Conservation (phyloP, 2,113 vertebrate genomes). For the Lagopus leucura region DNA sequence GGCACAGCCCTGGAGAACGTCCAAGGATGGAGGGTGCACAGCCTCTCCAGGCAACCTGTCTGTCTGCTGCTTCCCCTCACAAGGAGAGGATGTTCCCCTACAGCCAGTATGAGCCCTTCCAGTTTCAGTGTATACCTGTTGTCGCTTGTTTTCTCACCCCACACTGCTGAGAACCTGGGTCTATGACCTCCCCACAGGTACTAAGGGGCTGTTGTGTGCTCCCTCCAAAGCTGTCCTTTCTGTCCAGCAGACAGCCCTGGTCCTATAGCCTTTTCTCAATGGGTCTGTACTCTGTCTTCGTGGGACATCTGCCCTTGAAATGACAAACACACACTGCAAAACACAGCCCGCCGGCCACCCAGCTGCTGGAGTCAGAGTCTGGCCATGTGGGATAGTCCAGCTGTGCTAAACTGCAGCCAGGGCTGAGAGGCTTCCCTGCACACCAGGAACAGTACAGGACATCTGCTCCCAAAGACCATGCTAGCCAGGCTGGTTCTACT, state of each 20-base stretch:
- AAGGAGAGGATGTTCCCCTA: background rate
- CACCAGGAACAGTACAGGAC: background rate
- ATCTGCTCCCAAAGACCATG: slow-evolving; percentile 27
- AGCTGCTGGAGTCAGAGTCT: slow-evolving; percentile 13
- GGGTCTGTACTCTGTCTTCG: background rate
- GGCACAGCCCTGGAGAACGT: background rate
- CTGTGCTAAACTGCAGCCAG: slow-evolving; percentile 1
- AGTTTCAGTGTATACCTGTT: accelerated
- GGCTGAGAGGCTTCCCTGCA: slow-evolving; percentile 24
- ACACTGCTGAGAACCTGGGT: background rate
- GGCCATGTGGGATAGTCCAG: background rate
- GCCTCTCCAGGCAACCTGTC: background rate
- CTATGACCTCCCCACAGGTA: background rate
- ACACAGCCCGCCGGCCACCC: background rate
- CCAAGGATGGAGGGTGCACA: background rate
- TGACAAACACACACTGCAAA: background rate
- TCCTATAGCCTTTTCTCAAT: background rate
- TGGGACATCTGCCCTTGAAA: background rate
- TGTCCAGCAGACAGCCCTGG: background rate
- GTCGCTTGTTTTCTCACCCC: background rate
- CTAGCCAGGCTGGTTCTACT: slow-evolving; percentile 27
- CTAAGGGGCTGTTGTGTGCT: background rate
- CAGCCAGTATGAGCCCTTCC: background rate
- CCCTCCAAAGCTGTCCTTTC: background rate
- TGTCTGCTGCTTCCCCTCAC: background rate